Evolutionary conservation across 2,113 vertebrate genomes (phyloP).

Genomic region (Notarius quadriscutis): DNA sequence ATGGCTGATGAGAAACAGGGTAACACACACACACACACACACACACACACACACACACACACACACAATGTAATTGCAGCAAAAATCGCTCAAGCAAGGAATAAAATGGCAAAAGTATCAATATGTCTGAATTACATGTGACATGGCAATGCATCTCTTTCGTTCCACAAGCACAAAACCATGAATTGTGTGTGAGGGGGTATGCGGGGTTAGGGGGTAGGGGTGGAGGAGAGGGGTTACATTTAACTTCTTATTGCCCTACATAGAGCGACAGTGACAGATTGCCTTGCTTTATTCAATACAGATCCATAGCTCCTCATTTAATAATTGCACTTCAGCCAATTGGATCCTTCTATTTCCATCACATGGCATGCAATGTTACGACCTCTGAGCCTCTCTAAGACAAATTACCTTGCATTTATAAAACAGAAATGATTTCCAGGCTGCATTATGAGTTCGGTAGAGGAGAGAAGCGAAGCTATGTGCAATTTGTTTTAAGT

Average conservation of each 20-base stretch:
- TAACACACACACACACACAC: conserved; percentile 1
- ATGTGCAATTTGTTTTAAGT: conserved; percentile 19
- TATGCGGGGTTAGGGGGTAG: neutral
- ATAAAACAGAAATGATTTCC: conserved; percentile 78
- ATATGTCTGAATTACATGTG: conserved; percentile 32
- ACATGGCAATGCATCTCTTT: conserved; percentile 29
- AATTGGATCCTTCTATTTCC: conserved; percentile 46
- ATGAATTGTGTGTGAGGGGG: conserved; percentile 10
- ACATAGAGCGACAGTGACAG: conserved; percentile 56
- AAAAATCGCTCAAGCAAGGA: conserved; percentile 21
- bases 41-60: conserved; percentile 34
- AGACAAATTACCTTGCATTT: conserved; percentile 74
- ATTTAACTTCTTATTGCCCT: conserved; percentile 65
- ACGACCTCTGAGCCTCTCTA: conserved; percentile 59
- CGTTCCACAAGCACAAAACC: conserved; percentile 1
- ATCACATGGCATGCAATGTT: conserved; percentile 64
- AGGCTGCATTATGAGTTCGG: conserved; percentile 61
- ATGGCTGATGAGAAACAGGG: neutral
- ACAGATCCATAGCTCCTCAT: conserved; percentile 56
- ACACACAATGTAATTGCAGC: conserved; percentile 11
- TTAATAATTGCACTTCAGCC: conserved; percentile 65
- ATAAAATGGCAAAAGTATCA: conserved; percentile 29
- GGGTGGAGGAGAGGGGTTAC: too few relatives aligned
- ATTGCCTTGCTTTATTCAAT: conserved; percentile 57
- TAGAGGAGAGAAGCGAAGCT: neutral